A percentile compares a stretch with the other conserved stretches of the same genome.
phyloP scores from a whole-genome alignment of 1,140 invertebrate genomes.

The Drosophila pandora region DNA sequence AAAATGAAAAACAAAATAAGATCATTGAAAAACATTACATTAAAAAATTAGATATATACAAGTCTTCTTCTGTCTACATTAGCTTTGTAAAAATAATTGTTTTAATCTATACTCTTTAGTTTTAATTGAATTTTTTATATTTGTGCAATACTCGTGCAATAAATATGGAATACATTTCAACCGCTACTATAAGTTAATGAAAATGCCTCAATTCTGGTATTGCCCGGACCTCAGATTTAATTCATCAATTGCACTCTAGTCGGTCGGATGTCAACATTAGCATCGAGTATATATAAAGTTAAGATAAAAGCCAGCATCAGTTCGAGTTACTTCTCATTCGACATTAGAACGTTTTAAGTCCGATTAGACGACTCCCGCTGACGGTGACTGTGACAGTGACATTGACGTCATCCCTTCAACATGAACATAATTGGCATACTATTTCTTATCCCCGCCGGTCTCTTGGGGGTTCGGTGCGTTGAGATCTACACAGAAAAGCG shows the following conservation, averaged over 20 bases:
- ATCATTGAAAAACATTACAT: no score
- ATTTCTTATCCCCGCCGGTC: conserved; percentile 85
- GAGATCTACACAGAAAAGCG: conserved; percentile 66
- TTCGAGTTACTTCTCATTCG: conserved; percentile 56
- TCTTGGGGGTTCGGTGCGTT: conserved; percentile 84
- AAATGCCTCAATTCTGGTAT: conserved; percentile 43
- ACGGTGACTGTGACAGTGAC: conserved; percentile 34
- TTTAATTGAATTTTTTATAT: background rate
- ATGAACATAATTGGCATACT: conserved; percentile 57
- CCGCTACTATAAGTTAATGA: conserved; percentile 17
- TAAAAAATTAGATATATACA: no score
- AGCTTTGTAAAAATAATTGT: background rate
- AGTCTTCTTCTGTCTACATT: no score
- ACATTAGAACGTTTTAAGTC: conserved; percentile 35
- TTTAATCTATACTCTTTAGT: background rate
- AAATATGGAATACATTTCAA: conserved; percentile 29
- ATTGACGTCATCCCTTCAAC: conserved; percentile 5
- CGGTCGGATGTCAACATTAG: conserved; percentile 2
- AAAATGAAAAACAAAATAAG: background rate
- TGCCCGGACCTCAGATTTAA: conserved; percentile 28
- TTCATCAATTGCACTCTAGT: conserved; percentile 33
- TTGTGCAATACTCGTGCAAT: conserved; percentile 10
- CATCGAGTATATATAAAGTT: conserved; percentile 40
- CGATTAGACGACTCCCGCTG: conserved; percentile 44
- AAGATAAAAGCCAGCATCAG: conserved; percentile 54